Conservation (phyloP, 2,113 vertebrate genomes). For the Thunnus maccoyii region DNA sequence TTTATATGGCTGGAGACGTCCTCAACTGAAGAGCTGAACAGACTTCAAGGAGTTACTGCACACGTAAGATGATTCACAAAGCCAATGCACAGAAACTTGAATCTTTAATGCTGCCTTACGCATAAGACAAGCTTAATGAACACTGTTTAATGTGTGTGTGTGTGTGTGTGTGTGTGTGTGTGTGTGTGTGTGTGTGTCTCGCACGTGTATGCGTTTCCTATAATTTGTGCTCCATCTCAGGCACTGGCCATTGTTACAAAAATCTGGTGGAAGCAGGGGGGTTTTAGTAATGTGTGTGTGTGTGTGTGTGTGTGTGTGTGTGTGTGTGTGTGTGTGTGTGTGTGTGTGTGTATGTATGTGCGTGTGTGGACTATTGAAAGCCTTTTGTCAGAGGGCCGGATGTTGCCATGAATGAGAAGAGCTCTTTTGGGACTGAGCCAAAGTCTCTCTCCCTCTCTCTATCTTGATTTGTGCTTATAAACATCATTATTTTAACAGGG, state of each 20-base stretch:
- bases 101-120: neutral
- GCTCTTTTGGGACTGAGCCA: slow-evolving; percentile 65
- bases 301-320: neutral
- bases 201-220: slow-evolving; percentile 42
- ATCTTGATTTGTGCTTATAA: slow-evolving; percentile 10
- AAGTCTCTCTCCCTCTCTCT: slow-evolving; percentile 30
- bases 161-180: slow-evolving; percentile 30
- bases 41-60: neutral
- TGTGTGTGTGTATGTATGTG: slow-evolving; percentile 33
- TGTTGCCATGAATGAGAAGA: slow-evolving; percentile 72
- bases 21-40: slow-evolving; percentile 1
- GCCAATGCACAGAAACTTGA: slow-evolving; percentile 1
- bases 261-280: slow-evolving; percentile 46
- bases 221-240: slow-evolving; percentile 51
- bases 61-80: no score
- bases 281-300: neutral
- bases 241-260: slow-evolving; percentile 70
- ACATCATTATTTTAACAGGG: slow-evolving; percentile 33
- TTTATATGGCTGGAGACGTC: slow-evolving; percentile 24
- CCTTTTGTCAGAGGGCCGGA: slow-evolving; percentile 77
- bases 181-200: neutral
- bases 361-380: slow-evolving; percentile 56
- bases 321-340: slow-evolving; percentile 34
- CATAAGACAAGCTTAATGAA: slow-evolving; percentile 1
- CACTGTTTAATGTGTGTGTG: neutral